These are phyloP conservation scores for Campylomormyrus numenius DNA, from an alignment of 2,113 vertebrate genomes.

Conservation along the genomic window DNA sequence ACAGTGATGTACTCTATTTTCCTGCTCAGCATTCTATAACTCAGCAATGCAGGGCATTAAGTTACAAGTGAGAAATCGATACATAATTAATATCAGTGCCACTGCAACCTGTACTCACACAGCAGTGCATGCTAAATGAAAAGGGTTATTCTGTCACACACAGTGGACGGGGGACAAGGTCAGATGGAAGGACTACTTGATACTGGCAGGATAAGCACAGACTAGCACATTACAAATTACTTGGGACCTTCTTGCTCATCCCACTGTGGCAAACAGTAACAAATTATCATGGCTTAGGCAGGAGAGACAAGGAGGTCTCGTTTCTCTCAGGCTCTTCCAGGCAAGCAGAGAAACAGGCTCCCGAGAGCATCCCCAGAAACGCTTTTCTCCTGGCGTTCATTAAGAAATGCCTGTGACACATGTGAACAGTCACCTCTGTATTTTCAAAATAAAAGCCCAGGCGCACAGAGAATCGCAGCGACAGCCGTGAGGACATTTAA, in stretches of 20 bases:
- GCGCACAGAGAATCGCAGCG: neutral
- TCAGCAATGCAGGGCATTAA: slow-evolving; percentile 43
- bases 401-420: neutral
- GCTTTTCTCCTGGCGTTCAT: neutral
- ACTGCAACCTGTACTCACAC: neutral
- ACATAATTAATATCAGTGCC: slow-evolving; percentile 38
- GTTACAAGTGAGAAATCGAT: slow-evolving; percentile 45
- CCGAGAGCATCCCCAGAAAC: neutral
- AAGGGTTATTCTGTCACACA: neutral
- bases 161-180: neutral
- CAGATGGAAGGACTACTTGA: neutral
- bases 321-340: neutral
- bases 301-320: neutral
- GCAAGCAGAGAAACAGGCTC: neutral
- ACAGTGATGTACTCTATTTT: slow-evolving; percentile 50
- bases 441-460: slow-evolving; percentile 1
- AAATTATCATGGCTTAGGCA: neutral
- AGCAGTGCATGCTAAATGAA: neutral
- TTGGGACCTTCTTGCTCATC: neutral
- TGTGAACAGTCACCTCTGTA: neutral
- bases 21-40: slow-evolving; percentile 33
- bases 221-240: neutral
- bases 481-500: neutral
- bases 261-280: neutral
- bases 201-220: neutral